phyloP scores from a whole-genome alignment of 2,888 invertebrate species.

The Pyrgus malvae region DNA sequence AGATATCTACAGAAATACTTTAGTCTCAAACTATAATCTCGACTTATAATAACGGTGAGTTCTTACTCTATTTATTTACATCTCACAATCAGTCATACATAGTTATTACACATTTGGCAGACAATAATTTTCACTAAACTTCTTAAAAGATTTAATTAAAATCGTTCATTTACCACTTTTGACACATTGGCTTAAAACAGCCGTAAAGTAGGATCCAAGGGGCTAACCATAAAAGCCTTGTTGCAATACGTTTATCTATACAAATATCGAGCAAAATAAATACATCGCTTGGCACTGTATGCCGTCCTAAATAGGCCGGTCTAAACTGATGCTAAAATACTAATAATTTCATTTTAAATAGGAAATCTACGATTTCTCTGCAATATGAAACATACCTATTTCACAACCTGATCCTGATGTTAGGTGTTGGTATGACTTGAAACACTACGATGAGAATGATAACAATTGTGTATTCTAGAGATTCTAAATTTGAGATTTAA shows the following conservation, averaged over 20 bases:
- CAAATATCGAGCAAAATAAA: conserved; percentile 48
- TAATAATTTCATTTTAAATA: conserved; percentile 35
- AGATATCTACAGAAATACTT: conserved; percentile 70
- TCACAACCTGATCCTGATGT: conserved; percentile 72
- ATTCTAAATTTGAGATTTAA: conserved; percentile 57
- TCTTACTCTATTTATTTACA: conserved; percentile 77
- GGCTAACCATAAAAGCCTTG: conserved; percentile 5
- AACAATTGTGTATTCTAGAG: conserved; percentile 47
- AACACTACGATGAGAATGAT: conserved; percentile 49
- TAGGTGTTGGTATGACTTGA: conserved; percentile 31
- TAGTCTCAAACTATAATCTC: conserved; percentile 59
- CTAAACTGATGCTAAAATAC: conserved; percentile 61
- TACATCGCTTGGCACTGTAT: conserved; percentile 54
- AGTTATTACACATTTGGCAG: conserved; percentile 68
- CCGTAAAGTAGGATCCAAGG: conserved; percentile 11
- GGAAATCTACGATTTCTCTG: conserved; percentile 45
- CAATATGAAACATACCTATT: conserved; percentile 53
- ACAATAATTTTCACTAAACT: conserved; percentile 53
- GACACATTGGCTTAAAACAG: conserved; percentile 14
- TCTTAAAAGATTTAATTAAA: conserved; percentile 30
- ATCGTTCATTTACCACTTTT: conserved; percentile 20
- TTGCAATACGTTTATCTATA: conserved; percentile 19
- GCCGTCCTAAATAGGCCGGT: conserved; percentile 70
- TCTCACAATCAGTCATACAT: conserved; percentile 79
- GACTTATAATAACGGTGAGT: conserved; percentile 69